A percentile compares a stretch with the other conserved stretches of the same genome.
phyloP scores from a whole-genome alignment of 2,113 vertebrate genomes.

The Psittacula cyanocephala region DNA sequence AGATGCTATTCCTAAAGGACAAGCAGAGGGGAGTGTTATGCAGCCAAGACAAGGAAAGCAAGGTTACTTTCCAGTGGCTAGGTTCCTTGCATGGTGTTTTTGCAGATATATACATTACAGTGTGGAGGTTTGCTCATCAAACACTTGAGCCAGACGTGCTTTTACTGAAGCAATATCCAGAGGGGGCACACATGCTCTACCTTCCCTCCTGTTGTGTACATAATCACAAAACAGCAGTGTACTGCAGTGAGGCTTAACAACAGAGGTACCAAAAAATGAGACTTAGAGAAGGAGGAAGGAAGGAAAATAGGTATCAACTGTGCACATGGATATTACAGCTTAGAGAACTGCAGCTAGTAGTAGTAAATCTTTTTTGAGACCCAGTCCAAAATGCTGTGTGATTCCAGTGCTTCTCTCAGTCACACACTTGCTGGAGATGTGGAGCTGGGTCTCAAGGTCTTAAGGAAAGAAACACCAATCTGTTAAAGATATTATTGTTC shows the following conservation, averaged over 20 bases:
- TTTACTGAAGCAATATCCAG: neutral
- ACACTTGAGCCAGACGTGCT: neutral
- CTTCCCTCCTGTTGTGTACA: neutral
- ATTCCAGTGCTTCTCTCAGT: neutral
- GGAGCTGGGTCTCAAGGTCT: neutral
- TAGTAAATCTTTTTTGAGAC: neutral
- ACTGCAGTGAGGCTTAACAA: neutral
- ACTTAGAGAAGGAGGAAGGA: neutral
- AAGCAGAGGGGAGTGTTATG: neutral
- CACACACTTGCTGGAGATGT: neutral
- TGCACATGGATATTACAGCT: neutral
- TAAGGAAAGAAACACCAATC: neutral
- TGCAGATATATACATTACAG: neutral
- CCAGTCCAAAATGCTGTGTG: neutral
- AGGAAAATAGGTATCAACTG: neutral
- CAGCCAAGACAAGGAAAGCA: neutral
- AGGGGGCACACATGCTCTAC: slow-evolving; percentile 26
- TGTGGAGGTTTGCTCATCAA: neutral
- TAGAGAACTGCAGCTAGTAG: neutral
- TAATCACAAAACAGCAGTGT: neutral
- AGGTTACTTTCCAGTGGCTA: neutral
- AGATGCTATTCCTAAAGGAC: neutral
- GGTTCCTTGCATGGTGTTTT: neutral
- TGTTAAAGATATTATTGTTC: neutral
- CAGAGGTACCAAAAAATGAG: neutral